These are phyloP conservation scores for Dasysyrphus albostriatus DNA, from an alignment of 2,888 invertebrate species.

Conservation along the genomic window DNA sequence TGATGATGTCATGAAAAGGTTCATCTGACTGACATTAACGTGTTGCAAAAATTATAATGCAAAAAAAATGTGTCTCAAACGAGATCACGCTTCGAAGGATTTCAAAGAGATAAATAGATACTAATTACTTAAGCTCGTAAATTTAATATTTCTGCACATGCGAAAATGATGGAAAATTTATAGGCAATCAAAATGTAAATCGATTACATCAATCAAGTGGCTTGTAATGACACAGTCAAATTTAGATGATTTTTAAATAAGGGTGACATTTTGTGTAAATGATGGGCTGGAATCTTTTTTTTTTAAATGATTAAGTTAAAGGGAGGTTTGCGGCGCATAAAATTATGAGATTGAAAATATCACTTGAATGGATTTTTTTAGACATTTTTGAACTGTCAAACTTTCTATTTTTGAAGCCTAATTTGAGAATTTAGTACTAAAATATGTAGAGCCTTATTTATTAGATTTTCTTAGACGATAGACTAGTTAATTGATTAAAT, in stretches of 20 bases:
- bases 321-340: no score
- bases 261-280: conserved; percentile 5
- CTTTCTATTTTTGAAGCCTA: no score
- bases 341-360: no score
- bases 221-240: conserved; percentile 17
- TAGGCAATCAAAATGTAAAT: conserved; percentile 14
- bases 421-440: no score
- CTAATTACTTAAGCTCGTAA: conserved; percentile 57
- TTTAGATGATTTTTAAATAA: conserved; percentile 4
- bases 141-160: conserved; percentile 43
- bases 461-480: no score
- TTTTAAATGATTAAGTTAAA: no score
- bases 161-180: conserved; percentile 6
- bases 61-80: conserved; percentile 15
- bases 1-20: conserved; percentile 50
- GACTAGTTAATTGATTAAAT: no score
- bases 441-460: no score
- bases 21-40: conserved; percentile 39
- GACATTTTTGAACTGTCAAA: no score
- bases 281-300: background rate
- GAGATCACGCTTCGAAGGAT: conserved; percentile 53
- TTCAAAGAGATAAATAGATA: conserved; percentile 53
- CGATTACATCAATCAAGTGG: conserved; percentile 58
- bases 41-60: conserved; percentile 45
- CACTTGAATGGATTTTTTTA: no score